Evolutionary conservation across 1,140 invertebrate genomes (phyloP), one percentile per base, ranked within the genome.

Genomic region (Apis florea): DNA sequence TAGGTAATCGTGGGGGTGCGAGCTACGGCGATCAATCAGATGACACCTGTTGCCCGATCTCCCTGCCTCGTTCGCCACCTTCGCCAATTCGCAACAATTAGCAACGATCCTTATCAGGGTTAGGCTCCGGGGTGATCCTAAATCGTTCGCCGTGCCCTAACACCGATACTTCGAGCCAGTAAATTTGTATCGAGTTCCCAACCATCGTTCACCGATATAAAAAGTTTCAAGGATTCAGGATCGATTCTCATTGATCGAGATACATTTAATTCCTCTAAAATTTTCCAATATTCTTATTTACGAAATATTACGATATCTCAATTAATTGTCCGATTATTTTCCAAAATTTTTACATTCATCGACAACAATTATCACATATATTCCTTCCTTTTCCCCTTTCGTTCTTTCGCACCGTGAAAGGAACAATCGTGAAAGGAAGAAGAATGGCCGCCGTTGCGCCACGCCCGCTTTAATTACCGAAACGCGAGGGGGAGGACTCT

Each of bases 11-110:
- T 84, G 88, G 87, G 86, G 85, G 88, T 91, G 86, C 83, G 90
- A 92, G 88, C 89, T 85, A 91, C 89, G 90, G 88, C 90, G 92
- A 93, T 93, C 92, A 93, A 94, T 93, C 93, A 93, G 93, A 93
- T 92, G 92, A 93, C 92, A 93, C 93, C 93, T 93, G 93, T 93
- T 93, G 92, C 92, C 91, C 85, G 82, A 90, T 79, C 89, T 91
- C 91, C 89, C 90, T 91, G 88, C 89, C 89, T 91, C 91, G 88
- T 90, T 92, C 85, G 83, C 89, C 90, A 92, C 91, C 90, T 93
- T 92, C 90, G 87, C 89, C 90, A 92, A 93, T 93, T 93, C 89
- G 84, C 90, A 90, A 91, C 92, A 93, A 93, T 93, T 94, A 94
- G 91, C 88, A 86, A 73, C 76, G 92, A 93, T 94, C 92, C 92